phyloP scores from a whole-genome alignment of 2,797 vertebrate species.

The Chromobotia macracanthus region DNA sequence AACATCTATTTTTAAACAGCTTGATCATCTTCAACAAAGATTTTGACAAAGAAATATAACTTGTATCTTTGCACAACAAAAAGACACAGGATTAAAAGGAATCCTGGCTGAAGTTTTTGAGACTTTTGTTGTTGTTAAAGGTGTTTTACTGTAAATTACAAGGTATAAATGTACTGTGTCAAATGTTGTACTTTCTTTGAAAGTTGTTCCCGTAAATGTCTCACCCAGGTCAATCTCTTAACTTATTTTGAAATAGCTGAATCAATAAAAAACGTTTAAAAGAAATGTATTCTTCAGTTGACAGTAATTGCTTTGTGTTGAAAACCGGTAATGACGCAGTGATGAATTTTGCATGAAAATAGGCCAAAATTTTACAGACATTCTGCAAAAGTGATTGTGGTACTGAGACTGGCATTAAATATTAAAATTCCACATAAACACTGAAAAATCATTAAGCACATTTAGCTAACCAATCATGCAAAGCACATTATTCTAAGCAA shows the following conservation, averaged over 20 bases:
- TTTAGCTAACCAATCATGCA: background rate
- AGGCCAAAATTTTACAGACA: background rate
- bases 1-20: constrained; percentile 16
- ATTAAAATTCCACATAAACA: background rate
- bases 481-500: background rate
- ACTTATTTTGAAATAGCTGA: constrained; percentile 75
- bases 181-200: constrained; percentile 59
- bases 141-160: constrained; percentile 50
- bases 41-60: constrained; percentile 46
- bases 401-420: background rate
- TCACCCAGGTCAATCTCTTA: constrained; percentile 71
- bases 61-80: constrained; percentile 65
- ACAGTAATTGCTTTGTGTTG: background rate
- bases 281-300: constrained; percentile 20
- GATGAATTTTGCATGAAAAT: background rate
- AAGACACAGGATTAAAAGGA: constrained; percentile 53
- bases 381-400: background rate
- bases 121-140: constrained; percentile 55
- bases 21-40: constrained; percentile 4
- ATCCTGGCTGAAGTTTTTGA: constrained; percentile 61
- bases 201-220: constrained; percentile 62
- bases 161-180: constrained; percentile 38
- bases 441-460: background rate
- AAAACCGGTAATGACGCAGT: background rate
- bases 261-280: constrained; percentile 67